Base-by-base conservation (phyloP, 2,797 vertebrate genomes). In the Kryptolebias ocellatus region DNA sequence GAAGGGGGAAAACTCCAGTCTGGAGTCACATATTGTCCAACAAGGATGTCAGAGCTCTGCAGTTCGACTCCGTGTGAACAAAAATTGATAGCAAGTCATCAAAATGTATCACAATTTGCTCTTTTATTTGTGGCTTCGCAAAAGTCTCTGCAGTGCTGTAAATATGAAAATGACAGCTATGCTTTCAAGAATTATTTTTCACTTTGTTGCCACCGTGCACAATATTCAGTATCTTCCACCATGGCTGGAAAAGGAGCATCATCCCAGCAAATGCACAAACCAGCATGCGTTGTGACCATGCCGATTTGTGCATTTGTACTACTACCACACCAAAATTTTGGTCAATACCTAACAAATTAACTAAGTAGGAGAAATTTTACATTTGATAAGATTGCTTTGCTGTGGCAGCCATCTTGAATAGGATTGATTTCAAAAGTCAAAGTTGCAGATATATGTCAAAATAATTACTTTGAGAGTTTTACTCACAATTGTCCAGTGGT, bases 11-110 rank as follows among this genome's bases (percentile, higher is more conserved):
- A 79, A 87, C 79, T 60, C 44, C 61, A 73, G 66, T 72, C 54
- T 80, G 76, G 70, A 68, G 56, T 50, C 49, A 53, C 54, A 58
- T 24, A 27, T 14, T 70, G 62, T 54, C 54, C 83, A 72, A 83
- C 55, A 75, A 74, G 47, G 56, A 51, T 70, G 71, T 81, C 68
- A 68, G 27, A 76, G 51, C 65, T 20, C 54, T 70, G 68, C 60
- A 60, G 56, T 31, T 60, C 63, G 60, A 24, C 31, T 60, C 24
- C 0, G 8, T 50, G 9, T 29, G 45, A 44, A 39, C 42, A 34
- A 18, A 60, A 73, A 60, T 20, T 60, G 51, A 75, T 45, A 27
- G 55, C 46, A 39, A 69, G 77, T 70, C 50, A 56, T 60, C 24
- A 74, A 76, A 42, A 69, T 15, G 29, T 64, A 31, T 47, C 20